Evolutionary conservation across 2,797 vertebrate genomes (phyloP).

Genomic region (Myotis findleyi): DNA sequence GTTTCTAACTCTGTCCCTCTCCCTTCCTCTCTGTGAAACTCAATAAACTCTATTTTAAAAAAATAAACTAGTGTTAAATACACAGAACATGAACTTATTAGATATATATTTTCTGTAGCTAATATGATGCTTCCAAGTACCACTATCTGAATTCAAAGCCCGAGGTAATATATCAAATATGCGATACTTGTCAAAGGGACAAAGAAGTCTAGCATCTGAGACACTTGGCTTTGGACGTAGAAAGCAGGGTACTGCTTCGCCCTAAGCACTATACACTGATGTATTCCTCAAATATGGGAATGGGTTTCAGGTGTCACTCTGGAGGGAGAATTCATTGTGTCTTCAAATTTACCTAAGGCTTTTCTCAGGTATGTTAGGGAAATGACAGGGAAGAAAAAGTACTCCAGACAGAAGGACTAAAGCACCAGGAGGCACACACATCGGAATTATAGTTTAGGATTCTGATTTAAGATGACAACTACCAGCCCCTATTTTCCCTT

Average conservation of each 20-base stretch:
- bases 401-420: neutral
- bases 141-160: neutral
- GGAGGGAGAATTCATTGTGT: neutral
- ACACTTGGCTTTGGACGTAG: neutral
- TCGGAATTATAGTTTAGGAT: neutral
- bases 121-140: neutral
- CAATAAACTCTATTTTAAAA: no score
- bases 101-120: neutral
- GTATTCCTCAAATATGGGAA: neutral
- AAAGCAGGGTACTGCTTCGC: neutral
- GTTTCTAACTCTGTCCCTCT: no score
- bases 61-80: neutral
- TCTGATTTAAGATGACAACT: neutral
- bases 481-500: neutral
- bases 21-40: no score
- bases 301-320: neutral
- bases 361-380: neutral
- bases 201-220: neutral
- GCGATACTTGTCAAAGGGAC: neutral
- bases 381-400: neutral
- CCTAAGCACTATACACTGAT: neutral
- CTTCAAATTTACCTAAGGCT: neutral
- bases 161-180: neutral
- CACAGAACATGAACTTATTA: neutral
- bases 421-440: fast-evolving